Evolutionary conservation across 1,140 invertebrate species (phyloP), one percentile per base, ranked within the genome.

Genomic region (Aplysia californica): DNA sequence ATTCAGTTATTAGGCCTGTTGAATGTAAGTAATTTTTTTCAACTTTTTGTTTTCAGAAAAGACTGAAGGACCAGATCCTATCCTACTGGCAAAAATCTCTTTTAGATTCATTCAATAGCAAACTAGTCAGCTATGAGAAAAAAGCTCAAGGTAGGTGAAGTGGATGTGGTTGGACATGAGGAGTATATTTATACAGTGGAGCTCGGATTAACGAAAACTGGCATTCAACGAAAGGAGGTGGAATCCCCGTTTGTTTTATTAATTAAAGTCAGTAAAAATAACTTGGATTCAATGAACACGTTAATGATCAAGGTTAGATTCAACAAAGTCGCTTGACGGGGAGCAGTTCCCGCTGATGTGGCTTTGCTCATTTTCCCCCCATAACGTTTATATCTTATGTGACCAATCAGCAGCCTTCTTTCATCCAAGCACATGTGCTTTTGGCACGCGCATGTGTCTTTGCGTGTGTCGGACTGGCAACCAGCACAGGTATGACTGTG

Each of bases 61-160:
- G 35, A 23, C 1, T 64, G 20, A 50, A 41, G 3, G 29, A 65
- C 1, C 26, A 35, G 20, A 23, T 75, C 26, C 15, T 75, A 3
- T 31, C 55, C 2, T 26, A 55, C 2, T 75, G 72, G 72, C 41
- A 41, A 35, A 44, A 50, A 50, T 26, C n/a, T 1, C 29, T 75
- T n/a, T 26, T 44, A 26, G 26, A 75, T 23, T 41, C 72, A 4
- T 75, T 66, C 35, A 20, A 75, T 18, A n/a, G 26, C 20, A 75
- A 66, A 26, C 29, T 75, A 1, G 36, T 15, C 1, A 50, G 15
- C 4, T 50, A 36, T 31, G 61, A 75, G 23, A 75, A 75, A 29
- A 75, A 29, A 50, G 72, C 72, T 65, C 58, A 66, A 29, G 61
- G 72, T 75, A 55, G 58, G 69, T 58, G 18, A 33, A 18, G n/a